Conservation (phyloP, 2,113 vertebrate species). For the Cyanoramphus novaezelandiae region DNA sequence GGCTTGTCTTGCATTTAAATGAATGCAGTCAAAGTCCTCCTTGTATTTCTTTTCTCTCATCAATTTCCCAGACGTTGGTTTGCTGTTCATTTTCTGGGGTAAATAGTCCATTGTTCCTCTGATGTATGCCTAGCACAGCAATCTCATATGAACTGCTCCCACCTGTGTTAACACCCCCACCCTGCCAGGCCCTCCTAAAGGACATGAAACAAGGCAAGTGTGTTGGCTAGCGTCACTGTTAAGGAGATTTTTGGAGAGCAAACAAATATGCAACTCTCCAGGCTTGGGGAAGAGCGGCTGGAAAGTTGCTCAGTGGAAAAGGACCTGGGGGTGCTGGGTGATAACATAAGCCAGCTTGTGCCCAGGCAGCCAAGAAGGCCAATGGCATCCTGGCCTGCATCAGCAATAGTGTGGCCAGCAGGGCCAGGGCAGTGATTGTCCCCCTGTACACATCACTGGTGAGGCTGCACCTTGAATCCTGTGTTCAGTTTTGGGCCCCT, state of each 20-base stretch:
- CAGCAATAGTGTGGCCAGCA: neutral
- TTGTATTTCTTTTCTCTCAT: neutral
- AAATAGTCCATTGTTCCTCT: neutral
- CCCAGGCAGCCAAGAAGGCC: neutral
- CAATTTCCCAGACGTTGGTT: neutral
- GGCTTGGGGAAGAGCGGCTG: neutral
- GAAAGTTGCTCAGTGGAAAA: neutral
- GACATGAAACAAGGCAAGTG: neutral
- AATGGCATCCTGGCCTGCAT: neutral
- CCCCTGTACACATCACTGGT: neutral
- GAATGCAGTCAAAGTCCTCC: neutral
- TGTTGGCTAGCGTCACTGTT: neutral
- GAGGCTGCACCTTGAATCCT: neutral
- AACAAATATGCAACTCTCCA: neutral
- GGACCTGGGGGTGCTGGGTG: neutral
- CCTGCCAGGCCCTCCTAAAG: neutral
- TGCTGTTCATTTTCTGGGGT: neutral
- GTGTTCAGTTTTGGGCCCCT: neutral
- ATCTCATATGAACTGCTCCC: neutral
- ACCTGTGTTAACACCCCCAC: neutral
- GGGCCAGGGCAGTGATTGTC: neutral
- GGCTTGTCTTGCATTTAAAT: neutral
- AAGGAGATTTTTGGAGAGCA: neutral
- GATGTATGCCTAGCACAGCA: neutral
- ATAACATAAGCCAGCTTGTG: neutral